Percentiles rank a stretch among this genome's conserved stretches.
These are phyloP conservation scores for Zonitis immaculata DNA, from an alignment of 2,888 invertebrate species.

Conservation along the genomic window DNA sequence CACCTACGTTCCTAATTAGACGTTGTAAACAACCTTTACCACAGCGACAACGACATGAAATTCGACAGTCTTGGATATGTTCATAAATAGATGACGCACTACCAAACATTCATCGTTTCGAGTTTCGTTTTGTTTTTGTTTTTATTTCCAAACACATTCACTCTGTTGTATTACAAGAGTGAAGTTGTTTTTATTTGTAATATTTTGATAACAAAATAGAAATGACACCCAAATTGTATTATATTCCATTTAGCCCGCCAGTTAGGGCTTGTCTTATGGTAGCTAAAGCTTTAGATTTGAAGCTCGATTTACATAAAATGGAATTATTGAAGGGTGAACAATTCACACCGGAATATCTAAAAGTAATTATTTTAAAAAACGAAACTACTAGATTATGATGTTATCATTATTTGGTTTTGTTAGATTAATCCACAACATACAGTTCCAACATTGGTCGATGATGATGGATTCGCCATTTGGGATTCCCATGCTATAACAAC, in stretches of 20 bases:
- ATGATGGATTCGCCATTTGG: slow-evolving; percentile 53
- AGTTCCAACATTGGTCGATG: slow-evolving; percentile 59
- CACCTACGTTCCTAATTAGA: no score
- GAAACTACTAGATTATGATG: no score
- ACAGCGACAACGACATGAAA: no score
- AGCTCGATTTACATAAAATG: slow-evolving; percentile 45
- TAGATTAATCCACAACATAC: slow-evolving; percentile 63
- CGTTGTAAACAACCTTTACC: no score
- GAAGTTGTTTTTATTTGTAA: not conserved
- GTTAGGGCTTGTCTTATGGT: slow-evolving; percentile 50
- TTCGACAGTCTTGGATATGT: no score
- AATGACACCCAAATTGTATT: slow-evolving; percentile 46
- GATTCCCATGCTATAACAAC: slow-evolving; percentile 65
- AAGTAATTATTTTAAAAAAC: slow-evolving; percentile 29
- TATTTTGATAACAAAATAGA: not conserved
- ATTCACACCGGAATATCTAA: slow-evolving; percentile 43
- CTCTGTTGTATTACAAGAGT: no score
- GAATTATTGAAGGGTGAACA: slow-evolving; percentile 46
- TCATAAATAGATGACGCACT: no score
- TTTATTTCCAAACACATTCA: no score
- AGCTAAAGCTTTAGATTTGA: slow-evolving; percentile 48
- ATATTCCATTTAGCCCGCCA: slow-evolving; percentile 49
- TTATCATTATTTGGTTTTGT: not conserved
- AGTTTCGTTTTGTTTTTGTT: no score
- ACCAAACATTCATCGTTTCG: no score